Evolutionary conservation across 2,113 vertebrate species (phyloP), one percentile per base, ranked within the genome.

Genomic region (Rhadina sibilatrix): DNA sequence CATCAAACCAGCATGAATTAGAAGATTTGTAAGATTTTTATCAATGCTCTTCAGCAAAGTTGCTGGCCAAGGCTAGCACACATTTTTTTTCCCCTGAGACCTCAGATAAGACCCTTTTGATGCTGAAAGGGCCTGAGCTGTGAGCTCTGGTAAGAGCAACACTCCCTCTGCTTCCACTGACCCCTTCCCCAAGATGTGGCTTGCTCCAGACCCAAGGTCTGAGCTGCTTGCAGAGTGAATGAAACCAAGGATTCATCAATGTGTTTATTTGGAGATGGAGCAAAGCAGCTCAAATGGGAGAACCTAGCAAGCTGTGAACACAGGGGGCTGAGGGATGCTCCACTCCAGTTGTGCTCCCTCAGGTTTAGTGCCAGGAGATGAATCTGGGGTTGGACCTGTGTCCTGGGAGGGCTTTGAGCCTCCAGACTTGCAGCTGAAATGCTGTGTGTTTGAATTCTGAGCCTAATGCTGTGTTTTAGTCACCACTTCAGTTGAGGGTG

Each of bases 301-400:
- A 76, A 52, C 6, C 5, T 33, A 38, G 33, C n/a, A 54, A 61
- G 25, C 33, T 82, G 30, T 0, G 1, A 75, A 40, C 16, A 28
- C 4, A 24, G 20, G 4, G 24, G 7, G 11, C 18, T 0, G 0
- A 53, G 12, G 54, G 56, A 12, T 70, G 42, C 24, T 84, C 33
- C 31, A 50, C 11, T 14, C 8, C 0, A 1, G 2, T 11, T 70
- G 33, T 69, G 52, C 47, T 81, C 7, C 9, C n/a, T 30, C 24
- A 28, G 5, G 6, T 66, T 79, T 37, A n/a, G 53, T n/a, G 76
- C 20, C 40, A 37, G 31, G 28, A 76, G 25, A 37, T 3, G 11
- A 54, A 50, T 17, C 16, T 57, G 28, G 28, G 42, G 21, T 18
- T 88, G 31, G 49, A 59, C 17, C 42, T 60, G 19, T 60, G 15